Conservation (phyloP, 2,113 vertebrate genomes). For the Macrotus californicus region DNA sequence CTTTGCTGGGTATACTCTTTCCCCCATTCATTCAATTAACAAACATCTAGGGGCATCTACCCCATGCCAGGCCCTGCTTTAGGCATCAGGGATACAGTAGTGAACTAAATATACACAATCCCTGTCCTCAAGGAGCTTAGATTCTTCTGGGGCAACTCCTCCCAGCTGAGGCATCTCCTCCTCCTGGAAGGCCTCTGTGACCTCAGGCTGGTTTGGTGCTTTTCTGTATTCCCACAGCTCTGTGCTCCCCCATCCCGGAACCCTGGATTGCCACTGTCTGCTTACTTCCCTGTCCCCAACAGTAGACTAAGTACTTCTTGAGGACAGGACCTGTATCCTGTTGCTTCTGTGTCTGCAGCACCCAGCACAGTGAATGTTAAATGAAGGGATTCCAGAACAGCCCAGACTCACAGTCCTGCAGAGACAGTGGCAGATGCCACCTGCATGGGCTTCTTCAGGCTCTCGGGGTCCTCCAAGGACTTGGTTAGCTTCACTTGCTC, state of each 20-base stretch:
- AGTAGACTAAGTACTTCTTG: not conserved
- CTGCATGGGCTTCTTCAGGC: conserved; percentile 82
- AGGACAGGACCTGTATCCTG: not conserved
- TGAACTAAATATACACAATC: not conserved
- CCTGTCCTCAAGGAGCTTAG: not conserved
- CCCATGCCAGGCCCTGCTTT: not conserved
- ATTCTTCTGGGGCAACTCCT: not conserved
- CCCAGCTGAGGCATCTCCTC: not conserved
- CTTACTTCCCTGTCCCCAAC: not conserved
- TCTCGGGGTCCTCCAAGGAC: conserved; percentile 85
- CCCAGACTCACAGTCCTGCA: conserved; percentile 89
- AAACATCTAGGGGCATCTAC: not conserved
- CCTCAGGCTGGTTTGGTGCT: not conserved
- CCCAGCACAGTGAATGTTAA: not conserved
- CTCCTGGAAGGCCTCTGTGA: conserved; percentile 22
- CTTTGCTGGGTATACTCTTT: not conserved
- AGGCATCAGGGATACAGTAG: not conserved
- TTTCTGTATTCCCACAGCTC: not conserved
- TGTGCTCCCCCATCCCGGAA: not conserved
- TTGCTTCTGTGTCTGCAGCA: not conserved
- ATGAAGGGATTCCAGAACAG: not conserved
- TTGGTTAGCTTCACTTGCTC: conserved; percentile 84
- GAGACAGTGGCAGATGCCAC: conserved; percentile 91
- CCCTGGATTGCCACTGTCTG: not conserved
- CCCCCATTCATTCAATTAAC: not conserved